Percentiles rank a stretch among this genome's conserved stretches.
Evolutionary conservation across 2,797 vertebrate species (phyloP).

Genomic region (Neosilurus mollespiculum): DNA sequence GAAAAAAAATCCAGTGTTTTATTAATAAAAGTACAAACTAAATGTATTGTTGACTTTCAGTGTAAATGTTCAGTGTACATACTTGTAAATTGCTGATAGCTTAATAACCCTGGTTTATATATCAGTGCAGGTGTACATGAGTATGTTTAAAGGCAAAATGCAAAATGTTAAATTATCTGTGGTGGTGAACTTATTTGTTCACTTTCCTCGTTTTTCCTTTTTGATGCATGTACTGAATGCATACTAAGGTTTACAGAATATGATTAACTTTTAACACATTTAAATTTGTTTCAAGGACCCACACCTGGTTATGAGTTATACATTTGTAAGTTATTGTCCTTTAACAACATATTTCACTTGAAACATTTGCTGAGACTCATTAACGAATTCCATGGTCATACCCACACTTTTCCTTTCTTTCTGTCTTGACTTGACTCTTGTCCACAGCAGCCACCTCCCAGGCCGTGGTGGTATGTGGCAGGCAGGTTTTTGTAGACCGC

Average conservation of each 20-base stretch:
- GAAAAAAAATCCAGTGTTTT: background rate
- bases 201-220: background rate
- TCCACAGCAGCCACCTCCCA: slow-evolving; percentile 66
- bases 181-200: background rate
- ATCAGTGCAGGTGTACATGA: background rate
- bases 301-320: background rate
- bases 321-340: background rate
- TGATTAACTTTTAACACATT: background rate
- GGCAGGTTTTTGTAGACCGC: slow-evolving; percentile 86
- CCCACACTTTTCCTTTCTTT: slow-evolving; percentile 73
- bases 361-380: background rate
- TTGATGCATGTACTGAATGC: background rate
- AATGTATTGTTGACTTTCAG: background rate
- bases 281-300: background rate
- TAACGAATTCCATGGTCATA: slow-evolving; percentile 54
- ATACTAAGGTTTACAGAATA: background rate
- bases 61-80: too few relatives aligned
- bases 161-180: background rate
- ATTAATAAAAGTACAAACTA: background rate
- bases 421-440: slow-evolving; percentile 53
- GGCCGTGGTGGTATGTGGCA: slow-evolving; percentile 59
- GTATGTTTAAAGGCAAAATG: background rate
- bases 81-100: background rate
- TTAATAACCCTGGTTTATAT: background rate
- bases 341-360: background rate